phyloP scores from a whole-genome alignment of 1,140 invertebrate species.

The Helicoverpa armigera region DNA sequence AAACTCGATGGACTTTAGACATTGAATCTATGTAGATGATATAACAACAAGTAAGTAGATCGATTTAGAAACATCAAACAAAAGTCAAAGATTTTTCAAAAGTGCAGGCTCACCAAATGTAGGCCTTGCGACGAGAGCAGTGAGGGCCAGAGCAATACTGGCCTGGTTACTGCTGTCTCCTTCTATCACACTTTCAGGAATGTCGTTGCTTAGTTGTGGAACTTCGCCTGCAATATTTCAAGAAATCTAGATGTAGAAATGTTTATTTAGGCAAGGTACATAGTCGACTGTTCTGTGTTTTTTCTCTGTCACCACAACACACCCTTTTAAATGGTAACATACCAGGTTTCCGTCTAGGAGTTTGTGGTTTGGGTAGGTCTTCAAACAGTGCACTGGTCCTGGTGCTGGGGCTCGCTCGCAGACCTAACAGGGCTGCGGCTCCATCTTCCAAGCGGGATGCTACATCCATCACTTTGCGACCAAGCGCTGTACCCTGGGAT shows the following conservation, averaged over 20 bases:
- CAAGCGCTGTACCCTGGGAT: constrained; percentile 5
- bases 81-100: neutral
- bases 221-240: constrained; percentile 29
- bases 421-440: constrained; percentile 62
- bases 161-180: constrained; percentile 88
- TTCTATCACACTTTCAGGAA: constrained; percentile 87
- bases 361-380: constrained; percentile 50
- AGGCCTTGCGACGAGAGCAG: constrained; percentile 90
- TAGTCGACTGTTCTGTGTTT: too few species aligned
- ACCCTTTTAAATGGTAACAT: too few species aligned
- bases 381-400: constrained; percentile 53
- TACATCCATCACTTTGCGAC: constrained; percentile 37
- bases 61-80: neutral
- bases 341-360: constrained; percentile 54
- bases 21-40: too few species aligned
- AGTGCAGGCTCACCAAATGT: constrained; percentile 87
- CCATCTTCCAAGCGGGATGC: constrained; percentile 53
- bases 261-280: too few species aligned
- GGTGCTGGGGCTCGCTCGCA: constrained; percentile 54
- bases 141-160: constrained; percentile 89
- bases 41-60: neutral
- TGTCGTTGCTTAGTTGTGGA: constrained; percentile 83
- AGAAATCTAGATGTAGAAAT: too few species aligned
- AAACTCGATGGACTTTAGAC: too few species aligned
- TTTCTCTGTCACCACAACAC: too few species aligned